Evolutionary conservation across 2,797 vertebrate genomes (phyloP).

Genomic region (Spinus pinus): DNA sequence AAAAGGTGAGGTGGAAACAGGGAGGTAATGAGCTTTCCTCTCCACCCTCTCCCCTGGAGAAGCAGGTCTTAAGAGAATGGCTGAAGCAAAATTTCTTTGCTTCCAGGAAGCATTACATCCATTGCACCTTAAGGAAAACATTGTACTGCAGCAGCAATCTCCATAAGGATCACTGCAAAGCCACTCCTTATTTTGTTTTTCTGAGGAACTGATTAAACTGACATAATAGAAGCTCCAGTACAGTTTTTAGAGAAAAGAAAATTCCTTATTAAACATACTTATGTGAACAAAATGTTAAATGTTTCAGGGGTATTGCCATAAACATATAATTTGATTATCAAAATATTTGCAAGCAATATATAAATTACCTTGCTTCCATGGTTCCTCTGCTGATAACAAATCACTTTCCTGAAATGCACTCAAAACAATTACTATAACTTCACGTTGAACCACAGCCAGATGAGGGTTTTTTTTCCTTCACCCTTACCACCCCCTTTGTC

Average conservation of each 20-base stretch:
- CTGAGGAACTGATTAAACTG: neutral
- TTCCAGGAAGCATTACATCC: neutral
- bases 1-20: neutral
- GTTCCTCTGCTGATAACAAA: constrained; percentile 71
- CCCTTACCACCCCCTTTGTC: neutral
- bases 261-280: neutral
- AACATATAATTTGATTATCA: neutral
- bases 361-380: constrained; percentile 57
- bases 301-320: neutral
- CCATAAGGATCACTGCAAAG: neutral
- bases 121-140: neutral
- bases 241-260: neutral
- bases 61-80: neutral
- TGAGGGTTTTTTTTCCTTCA: neutral
- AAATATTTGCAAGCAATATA: neutral
- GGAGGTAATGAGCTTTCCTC: neutral
- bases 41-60: fast-evolving
- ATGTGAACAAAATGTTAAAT: neutral
- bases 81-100: neutral
- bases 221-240: neutral
- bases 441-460: neutral
- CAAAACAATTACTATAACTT: neutral
- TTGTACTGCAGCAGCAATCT: neutral
- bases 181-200: neutral
- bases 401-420: constrained; percentile 62